These are phyloP conservation scores for Phataginus tricuspis DNA, from an alignment of 2,797 vertebrate species.

Conservation along the genomic window DNA sequence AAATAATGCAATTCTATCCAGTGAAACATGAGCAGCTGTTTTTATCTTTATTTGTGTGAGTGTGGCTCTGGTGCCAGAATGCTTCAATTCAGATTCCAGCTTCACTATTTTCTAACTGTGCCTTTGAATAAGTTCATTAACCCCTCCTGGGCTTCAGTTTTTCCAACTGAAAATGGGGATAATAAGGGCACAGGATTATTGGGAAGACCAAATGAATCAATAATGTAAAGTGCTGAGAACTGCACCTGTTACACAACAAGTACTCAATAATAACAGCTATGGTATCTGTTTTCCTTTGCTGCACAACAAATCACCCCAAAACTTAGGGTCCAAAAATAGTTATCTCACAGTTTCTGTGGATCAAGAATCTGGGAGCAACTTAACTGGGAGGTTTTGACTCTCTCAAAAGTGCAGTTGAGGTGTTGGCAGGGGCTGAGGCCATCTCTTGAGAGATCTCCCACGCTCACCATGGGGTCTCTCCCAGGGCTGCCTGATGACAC, in stretches of 20 bases:
- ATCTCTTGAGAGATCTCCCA: not conserved
- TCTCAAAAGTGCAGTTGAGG: not conserved
- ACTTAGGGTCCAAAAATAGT: not conserved
- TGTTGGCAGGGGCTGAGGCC: accelerated
- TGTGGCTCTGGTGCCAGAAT: not conserved
- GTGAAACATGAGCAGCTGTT: not conserved
- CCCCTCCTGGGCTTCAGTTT: not conserved
- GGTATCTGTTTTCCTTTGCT: not conserved
- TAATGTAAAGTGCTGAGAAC: not conserved
- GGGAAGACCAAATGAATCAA: not conserved
- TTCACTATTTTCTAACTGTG: not conserved
- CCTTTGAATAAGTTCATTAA: not conserved
- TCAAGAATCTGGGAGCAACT: not conserved
- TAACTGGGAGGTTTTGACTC: too few relatives aligned
- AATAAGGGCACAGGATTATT: not conserved
- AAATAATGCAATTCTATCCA: not conserved
- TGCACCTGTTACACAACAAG: not conserved
- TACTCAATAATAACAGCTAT: not conserved
- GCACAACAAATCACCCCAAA: not conserved
- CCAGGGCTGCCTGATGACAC: not conserved
- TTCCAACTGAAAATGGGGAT: not conserved
- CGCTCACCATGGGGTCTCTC: not conserved
- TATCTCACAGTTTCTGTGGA: not conserved
- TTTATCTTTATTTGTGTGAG: not conserved
- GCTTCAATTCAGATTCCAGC: not conserved